phyloP scores from a whole-genome alignment of 2,888 invertebrate genomes.

The Monochamus alternatus region DNA sequence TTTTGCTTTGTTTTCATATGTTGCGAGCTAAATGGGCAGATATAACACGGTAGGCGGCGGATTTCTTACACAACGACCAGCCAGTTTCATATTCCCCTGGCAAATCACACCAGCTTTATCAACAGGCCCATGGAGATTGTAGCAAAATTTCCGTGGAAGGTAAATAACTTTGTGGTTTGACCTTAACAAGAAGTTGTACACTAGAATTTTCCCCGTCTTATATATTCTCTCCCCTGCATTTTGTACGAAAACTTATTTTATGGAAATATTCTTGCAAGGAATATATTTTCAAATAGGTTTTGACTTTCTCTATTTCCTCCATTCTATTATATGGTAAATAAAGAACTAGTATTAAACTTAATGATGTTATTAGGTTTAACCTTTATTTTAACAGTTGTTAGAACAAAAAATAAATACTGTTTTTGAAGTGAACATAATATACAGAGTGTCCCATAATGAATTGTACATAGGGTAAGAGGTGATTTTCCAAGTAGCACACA shows the following conservation, averaged over 20 bases:
- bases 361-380: too few species aligned
- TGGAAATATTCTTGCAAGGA: too few species aligned
- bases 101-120: conserved; percentile 46
- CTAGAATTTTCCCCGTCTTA: conserved; percentile 4
- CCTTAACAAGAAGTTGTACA: conserved; percentile 15
- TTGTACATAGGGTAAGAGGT: too few species aligned
- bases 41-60: conserved; percentile 49
- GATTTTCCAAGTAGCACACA: too few species aligned
- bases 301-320: too few species aligned
- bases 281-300: too few species aligned
- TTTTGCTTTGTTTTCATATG: conserved; percentile 54
- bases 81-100: conserved; percentile 45
- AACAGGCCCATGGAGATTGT: conserved; percentile 43
- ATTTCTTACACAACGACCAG: conserved; percentile 46
- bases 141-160: conserved; percentile 39
- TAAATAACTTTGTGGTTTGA: conserved; percentile 19
- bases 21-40: conserved; percentile 48
- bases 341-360: too few species aligned
- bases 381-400: too few species aligned
- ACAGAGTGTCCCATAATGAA: too few species aligned
- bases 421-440: too few species aligned
- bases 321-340: too few species aligned
- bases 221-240: neutral
- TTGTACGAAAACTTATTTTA: neutral
- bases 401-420: too few species aligned